phyloP scores from a whole-genome alignment of 2,113 vertebrate species.

The Larimichthys crocea region DNA sequence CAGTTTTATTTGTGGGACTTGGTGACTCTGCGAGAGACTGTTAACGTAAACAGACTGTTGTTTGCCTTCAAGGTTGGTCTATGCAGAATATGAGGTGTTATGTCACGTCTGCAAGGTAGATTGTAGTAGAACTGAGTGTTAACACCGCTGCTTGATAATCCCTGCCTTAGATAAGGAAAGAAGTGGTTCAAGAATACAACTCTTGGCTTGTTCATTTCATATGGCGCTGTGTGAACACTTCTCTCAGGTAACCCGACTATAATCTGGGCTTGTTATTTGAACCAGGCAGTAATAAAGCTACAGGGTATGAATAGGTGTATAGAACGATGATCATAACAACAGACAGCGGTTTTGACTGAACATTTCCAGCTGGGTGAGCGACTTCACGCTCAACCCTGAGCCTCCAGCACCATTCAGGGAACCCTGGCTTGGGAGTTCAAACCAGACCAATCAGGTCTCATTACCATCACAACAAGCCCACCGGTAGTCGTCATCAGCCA shows the following conservation, averaged over 20 bases:
- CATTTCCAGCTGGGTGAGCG: constrained; percentile 47
- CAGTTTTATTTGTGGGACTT: constrained; percentile 45
- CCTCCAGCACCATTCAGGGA: constrained; percentile 70
- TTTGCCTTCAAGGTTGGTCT: constrained; percentile 73
- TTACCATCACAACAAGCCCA: constrained; percentile 74
- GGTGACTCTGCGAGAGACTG: constrained; percentile 52
- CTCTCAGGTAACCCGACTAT: constrained; percentile 80
- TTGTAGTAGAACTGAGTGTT: constrained; percentile 39
- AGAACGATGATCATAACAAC: constrained; percentile 40
- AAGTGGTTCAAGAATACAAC: constrained; percentile 12
- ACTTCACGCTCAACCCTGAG: constrained; percentile 59
- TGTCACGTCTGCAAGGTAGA: constrained; percentile 28
- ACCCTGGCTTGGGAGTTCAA: constrained; percentile 74
- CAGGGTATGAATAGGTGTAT: constrained; percentile 17
- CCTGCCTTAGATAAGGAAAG: constrained; percentile 60
- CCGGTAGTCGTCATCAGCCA: constrained; percentile 66
- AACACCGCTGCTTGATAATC: constrained; percentile 48
- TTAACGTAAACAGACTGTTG: constrained; percentile 71
- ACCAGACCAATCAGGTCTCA: constrained; percentile 78
- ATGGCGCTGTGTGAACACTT: constrained; percentile 54
- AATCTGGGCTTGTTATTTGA: constrained; percentile 54
- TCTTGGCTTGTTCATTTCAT: constrained; percentile 44
- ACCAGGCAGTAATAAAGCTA: constrained; percentile 17
- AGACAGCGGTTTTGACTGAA: constrained; percentile 38
- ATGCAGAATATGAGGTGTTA: constrained; percentile 65